Conservation (phyloP, 1,140 invertebrate genomes). For the Trachymyrmex cornetzi region DNA sequence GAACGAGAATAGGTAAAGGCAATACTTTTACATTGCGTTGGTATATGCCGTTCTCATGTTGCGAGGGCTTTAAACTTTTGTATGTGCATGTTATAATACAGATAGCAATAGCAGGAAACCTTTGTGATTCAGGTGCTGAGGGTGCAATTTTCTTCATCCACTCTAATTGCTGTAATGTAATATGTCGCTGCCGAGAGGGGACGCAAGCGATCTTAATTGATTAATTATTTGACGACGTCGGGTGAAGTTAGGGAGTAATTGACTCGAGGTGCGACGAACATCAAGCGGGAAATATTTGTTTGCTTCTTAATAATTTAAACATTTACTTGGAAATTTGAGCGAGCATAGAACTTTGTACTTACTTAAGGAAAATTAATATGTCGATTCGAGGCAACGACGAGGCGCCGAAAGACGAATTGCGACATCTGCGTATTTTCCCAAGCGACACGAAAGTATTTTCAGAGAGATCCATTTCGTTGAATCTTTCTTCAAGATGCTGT, state of each 20-base stretch:
- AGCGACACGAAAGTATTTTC: slow-evolving; percentile 8
- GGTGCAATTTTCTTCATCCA: not conserved
- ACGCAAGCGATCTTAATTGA: slow-evolving; percentile 34
- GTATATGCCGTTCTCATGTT: not conserved
- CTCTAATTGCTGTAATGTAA: slow-evolving; percentile 19
- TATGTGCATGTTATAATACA: not conserved
- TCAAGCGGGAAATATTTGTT: slow-evolving; percentile 44
- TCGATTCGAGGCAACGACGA: slow-evolving; percentile 1
- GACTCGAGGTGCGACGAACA: slow-evolving; percentile 12
- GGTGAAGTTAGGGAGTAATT: slow-evolving; percentile 45
- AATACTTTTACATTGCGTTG: not conserved
- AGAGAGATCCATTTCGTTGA: not conserved
- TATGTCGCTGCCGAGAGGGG: not conserved
- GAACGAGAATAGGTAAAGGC: not conserved
- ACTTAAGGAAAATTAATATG: slow-evolving; percentile 53
- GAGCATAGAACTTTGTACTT: slow-evolving; percentile 39
- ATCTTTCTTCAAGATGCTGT: not conserved
- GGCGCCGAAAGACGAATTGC: slow-evolving; percentile 16
- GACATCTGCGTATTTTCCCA: slow-evolving; percentile 7
- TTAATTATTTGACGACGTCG: slow-evolving; percentile 45
- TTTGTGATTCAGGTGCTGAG: not conserved
- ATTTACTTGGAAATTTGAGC: slow-evolving; percentile 37
- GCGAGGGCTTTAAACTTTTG: not conserved
- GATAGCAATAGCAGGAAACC: not conserved
- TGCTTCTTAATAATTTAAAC: slow-evolving; percentile 48